Evolutionary conservation across 1,140 invertebrate species (phyloP), one percentile per base, ranked within the genome.

Genomic region (Drosophila santomea): DNA sequence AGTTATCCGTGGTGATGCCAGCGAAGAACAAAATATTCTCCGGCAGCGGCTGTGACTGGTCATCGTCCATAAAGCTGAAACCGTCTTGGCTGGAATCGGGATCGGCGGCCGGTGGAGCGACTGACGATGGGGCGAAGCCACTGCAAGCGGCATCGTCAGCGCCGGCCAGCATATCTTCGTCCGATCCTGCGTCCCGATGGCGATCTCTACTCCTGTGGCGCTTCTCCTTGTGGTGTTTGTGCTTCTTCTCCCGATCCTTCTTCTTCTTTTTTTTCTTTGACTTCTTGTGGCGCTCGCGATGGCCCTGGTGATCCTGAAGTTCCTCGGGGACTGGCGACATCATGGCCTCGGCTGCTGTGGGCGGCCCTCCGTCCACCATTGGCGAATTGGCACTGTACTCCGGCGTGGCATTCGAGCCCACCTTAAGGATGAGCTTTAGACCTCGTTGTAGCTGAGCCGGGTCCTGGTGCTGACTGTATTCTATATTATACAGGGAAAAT

Each of bases 261-360:
- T 96, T 96, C 90, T 96, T 96, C 75, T 96, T 96, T 84, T 96
- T 96, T 91, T 96, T 96, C 81, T 96, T 96, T 0, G 95, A 92
- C 74, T 96, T 96, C 72, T 96, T 96, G 66, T 95, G 95, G 1
- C 94, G 93, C 60, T 94, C 93, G 1, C 79, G 58, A 56, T 84
- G 60, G 0, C 61, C 79, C 32, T 48, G 25, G 11, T 81, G 81
- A 39, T 76, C 72, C 52, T 74, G 74, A 15, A 77, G 58, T 10
- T 90, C 83, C n/a, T 90, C 74, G 5, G 67, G 72, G 8, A 91
- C 59, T 6, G 86, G 80, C 14, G 89, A 81, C 89, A 91, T 91
- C 90, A 91, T 91, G 7, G 90, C 90, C 48, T 91, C 90, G 4
- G 83, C 90, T 1, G 90, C 90, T n/a, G 90, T 91, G 0, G 90